These are phyloP conservation scores for Cepaea nemoralis DNA, from an alignment of 1,140 invertebrate genomes.

Conservation along the genomic window DNA sequence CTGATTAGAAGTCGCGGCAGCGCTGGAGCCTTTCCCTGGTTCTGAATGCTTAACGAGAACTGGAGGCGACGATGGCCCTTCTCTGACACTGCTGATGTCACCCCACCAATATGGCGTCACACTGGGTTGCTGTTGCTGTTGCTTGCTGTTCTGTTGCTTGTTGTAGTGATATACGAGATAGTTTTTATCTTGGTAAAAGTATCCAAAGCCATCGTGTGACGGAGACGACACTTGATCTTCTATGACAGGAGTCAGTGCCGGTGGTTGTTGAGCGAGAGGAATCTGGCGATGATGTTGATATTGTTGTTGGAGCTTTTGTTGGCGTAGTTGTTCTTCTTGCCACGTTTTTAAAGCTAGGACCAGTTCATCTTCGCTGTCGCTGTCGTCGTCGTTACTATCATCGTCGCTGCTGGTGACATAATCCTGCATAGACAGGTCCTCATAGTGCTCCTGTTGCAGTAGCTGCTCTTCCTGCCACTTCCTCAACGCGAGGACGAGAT, in stretches of 20 bases:
- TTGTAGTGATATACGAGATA: conserved; percentile 18
- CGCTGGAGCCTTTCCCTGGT: background rate
- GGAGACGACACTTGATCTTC: conserved; percentile 22
- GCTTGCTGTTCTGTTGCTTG: background rate
- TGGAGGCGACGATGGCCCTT: conserved; percentile 33
- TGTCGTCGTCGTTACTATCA: conserved; percentile 24
- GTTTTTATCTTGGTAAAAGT: conserved; percentile 23
- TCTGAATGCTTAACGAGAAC: conserved; percentile 16
- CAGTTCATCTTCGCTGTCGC: conserved; percentile 35
- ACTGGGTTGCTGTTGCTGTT: conserved; percentile 19
- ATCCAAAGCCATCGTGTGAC: background rate
- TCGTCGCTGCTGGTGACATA: conserved; percentile 41
- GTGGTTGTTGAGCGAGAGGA: conserved; percentile 2
- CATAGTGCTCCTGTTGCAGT: conserved; percentile 16
- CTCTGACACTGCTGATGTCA: conserved; percentile 36
- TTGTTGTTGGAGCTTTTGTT: conserved; percentile 27
- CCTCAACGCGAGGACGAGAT: conserved; percentile 28
- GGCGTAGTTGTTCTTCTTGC: conserved; percentile 28
- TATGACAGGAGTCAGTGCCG: conserved; percentile 11
- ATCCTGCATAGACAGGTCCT: conserved; percentile 37
- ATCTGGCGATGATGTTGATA: background rate
- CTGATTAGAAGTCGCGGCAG: background rate
- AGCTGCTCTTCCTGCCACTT: conserved; percentile 39
- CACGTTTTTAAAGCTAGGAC: conserved; percentile 27
- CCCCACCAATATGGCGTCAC: conserved; percentile 28